Percentiles rank a stretch among this genome's conserved stretches.
Conservation (phyloP, 2,797 vertebrate genomes). For the Trachops cirrhosus region DNA sequence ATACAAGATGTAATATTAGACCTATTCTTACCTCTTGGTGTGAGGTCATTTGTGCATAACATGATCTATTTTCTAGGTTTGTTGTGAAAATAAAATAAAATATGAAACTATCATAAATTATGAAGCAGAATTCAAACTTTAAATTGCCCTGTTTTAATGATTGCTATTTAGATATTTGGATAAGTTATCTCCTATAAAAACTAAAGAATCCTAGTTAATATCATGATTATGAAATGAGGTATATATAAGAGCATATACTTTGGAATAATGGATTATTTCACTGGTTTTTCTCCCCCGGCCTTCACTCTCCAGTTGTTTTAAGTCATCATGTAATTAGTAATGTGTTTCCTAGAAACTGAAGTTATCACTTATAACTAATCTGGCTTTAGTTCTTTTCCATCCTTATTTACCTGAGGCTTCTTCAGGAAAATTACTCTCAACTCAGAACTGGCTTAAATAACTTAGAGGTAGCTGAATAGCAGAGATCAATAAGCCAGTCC, state of each 20-base stretch:
- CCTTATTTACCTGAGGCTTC: constrained; percentile 11
- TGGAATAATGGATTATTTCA: constrained; percentile 5
- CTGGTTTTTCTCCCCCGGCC: not conserved
- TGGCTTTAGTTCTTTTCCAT: constrained; percentile 31
- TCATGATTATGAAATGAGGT: not conserved
- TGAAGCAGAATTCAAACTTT: constrained; percentile 13
- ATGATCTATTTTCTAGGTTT: not conserved
- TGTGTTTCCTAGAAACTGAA: constrained; percentile 38
- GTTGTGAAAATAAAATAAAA: constrained; percentile 47
- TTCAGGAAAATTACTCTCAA: constrained; percentile 35
- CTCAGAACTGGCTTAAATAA: constrained; percentile 20
- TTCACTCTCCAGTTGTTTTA: not conserved
- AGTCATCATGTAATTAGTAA: not conserved
- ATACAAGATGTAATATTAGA: not conserved
- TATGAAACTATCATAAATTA: constrained; percentile 22
- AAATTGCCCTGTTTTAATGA: not conserved
- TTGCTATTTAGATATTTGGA: not conserved
- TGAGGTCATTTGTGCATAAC: constrained; percentile 1
- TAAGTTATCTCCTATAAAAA: not conserved
- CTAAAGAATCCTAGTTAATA: not conserved
- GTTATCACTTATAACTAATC: not conserved
- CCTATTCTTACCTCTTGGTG: constrained; percentile 8
- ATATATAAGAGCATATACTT: not conserved
- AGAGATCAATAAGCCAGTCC: not conserved
- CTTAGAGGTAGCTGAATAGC: not conserved